These are phyloP conservation scores for Poecile montanus DNA, from an alignment of 2,797 vertebrate species.

Conservation along the genomic window DNA sequence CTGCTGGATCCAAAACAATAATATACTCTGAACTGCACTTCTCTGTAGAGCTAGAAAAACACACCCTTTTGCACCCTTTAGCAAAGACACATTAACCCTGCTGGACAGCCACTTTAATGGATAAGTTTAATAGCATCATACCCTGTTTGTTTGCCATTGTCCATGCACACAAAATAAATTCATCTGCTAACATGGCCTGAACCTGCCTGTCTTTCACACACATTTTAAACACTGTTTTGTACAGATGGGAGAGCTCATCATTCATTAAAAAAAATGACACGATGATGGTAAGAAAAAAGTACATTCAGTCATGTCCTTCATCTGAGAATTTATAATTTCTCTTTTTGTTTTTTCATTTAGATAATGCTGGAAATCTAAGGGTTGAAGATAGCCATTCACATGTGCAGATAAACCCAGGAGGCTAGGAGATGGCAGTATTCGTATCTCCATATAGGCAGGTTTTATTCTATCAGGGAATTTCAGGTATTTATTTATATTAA, in stretches of 20 bases:
- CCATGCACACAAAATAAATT: background rate
- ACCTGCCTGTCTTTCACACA: background rate
- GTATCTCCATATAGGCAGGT: background rate
- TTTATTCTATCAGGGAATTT: background rate
- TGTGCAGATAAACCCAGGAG: background rate
- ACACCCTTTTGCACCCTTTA: background rate
- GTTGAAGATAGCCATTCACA: background rate
- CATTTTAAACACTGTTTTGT: background rate
- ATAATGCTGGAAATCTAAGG: background rate
- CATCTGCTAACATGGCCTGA: background rate
- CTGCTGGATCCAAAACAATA: background rate
- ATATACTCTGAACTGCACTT: background rate
- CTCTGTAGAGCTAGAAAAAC: background rate
- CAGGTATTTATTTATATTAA: background rate
- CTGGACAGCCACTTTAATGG: background rate
- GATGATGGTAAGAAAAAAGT: background rate
- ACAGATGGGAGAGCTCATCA: background rate
- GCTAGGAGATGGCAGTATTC: background rate
- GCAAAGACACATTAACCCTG: background rate
- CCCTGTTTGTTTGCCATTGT: background rate
- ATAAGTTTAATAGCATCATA: conserved; percentile 2
- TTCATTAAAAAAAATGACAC: background rate
- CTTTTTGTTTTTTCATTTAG: background rate
- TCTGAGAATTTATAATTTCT: background rate
- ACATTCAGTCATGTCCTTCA: background rate